These are phyloP conservation scores for Tetrax tetrax DNA, from an alignment of 2,113 vertebrate genomes.

Conservation along the genomic window DNA sequence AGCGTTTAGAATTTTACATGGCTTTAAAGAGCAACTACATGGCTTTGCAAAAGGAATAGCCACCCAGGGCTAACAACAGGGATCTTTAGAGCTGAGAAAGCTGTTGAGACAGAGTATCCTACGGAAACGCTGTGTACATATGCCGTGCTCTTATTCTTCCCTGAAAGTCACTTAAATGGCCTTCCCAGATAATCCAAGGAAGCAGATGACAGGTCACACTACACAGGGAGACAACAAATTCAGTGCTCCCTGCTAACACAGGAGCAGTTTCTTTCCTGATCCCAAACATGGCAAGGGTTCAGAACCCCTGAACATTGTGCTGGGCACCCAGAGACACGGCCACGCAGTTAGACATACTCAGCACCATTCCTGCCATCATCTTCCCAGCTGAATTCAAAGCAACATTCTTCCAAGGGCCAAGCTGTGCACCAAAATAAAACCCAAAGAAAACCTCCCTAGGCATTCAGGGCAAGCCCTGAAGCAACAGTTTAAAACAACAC, in stretches of 20 bases:
- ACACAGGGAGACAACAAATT: background rate
- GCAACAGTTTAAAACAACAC: background rate
- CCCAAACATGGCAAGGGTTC: background rate
- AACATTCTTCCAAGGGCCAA: background rate
- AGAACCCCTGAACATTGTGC: background rate
- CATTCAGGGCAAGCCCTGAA: background rate
- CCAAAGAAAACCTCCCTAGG: background rate
- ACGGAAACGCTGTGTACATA: background rate
- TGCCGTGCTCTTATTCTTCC: background rate
- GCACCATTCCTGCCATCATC: background rate
- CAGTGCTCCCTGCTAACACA: background rate
- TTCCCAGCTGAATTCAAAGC: background rate
- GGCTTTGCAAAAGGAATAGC: background rate
- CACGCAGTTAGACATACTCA: background rate
- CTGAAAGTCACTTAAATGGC: background rate
- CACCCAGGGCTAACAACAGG: background rate
- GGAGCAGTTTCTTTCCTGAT: background rate
- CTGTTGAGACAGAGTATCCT: background rate
- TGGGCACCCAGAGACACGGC: background rate
- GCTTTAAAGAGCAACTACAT: background rate
- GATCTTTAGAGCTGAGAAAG: background rate
- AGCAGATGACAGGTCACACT: background rate
- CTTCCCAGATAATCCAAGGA: background rate
- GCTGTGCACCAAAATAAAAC: background rate
- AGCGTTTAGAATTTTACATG: background rate